Evolutionary conservation across 2,797 vertebrate species (phyloP).

Genomic region (Prionace glauca): DNA sequence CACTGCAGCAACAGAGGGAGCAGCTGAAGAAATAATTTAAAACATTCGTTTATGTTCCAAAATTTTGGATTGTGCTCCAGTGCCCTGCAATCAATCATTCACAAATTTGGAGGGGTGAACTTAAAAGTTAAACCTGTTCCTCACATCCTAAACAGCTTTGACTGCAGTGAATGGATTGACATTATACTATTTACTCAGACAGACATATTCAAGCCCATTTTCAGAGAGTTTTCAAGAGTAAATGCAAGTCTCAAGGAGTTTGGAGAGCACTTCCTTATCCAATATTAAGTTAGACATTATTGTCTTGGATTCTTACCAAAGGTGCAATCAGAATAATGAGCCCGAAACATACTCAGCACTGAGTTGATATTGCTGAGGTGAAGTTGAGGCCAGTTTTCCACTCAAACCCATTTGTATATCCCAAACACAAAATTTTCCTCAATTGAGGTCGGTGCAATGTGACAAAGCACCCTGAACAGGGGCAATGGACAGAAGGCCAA

Average conservation of each 20-base stretch:
- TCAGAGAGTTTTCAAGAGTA: background rate
- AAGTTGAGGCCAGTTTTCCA: background rate
- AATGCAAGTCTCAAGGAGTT: background rate
- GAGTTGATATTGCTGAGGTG: background rate
- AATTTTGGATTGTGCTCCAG: background rate
- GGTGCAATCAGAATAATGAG: background rate
- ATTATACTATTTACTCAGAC: background rate
- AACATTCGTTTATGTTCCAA: background rate
- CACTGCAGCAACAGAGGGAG: background rate
- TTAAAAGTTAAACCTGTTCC: background rate
- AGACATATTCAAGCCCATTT: background rate
- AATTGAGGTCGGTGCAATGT: background rate
- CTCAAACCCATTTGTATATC: background rate
- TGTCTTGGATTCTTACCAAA: too few species aligned
- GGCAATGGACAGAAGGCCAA: background rate
- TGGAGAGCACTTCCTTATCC: background rate
- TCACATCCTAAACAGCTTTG: background rate
- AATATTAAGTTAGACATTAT: background rate
- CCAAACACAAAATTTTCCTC: background rate
- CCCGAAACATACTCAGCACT: background rate
- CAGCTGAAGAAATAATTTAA: background rate
- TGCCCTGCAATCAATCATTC: background rate
- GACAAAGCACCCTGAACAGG: background rate
- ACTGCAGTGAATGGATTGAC: background rate
- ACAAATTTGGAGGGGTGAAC: background rate